Conservation (phyloP, 2,113 vertebrate species). For the Pogonocichla stellata region DNA sequence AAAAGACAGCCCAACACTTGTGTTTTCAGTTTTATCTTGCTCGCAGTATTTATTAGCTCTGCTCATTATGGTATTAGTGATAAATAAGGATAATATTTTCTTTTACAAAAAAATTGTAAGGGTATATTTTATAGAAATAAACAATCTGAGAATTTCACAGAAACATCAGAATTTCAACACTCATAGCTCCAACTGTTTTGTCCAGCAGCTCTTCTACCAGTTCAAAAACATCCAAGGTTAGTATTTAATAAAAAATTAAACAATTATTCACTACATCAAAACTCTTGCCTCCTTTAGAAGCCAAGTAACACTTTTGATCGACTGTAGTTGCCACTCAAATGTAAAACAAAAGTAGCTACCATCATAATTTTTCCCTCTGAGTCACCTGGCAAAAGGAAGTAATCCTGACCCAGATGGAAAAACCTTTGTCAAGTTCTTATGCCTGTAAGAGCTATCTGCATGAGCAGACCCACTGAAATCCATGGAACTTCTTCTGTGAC, state of each 20-base stretch:
- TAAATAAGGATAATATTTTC: constrained; percentile 70
- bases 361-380: background rate
- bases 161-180: constrained; percentile 74
- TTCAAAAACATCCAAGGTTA: constrained; percentile 39
- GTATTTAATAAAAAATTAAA: constrained; percentile 43
- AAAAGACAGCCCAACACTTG: constrained; percentile 46
- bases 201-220: constrained; percentile 47
- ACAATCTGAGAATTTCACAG: constrained; percentile 77
- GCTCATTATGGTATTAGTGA: constrained; percentile 53
- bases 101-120: constrained; percentile 74
- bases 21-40: constrained; percentile 39
- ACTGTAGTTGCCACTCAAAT: background rate
- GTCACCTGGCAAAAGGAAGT: background rate
- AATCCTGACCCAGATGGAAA: background rate
- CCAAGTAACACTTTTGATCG: background rate
- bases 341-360: constrained; percentile 39
- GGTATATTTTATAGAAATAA: constrained; percentile 56
- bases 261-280: constrained; percentile 7
- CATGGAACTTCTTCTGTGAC: background rate
- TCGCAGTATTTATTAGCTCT: constrained; percentile 70
- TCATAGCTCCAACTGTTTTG: constrained; percentile 53
- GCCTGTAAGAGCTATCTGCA: background rate
- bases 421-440: background rate
- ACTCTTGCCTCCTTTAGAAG: background rate
- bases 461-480: background rate